Evolutionary conservation across 2,797 vertebrate genomes (phyloP), one percentile per base, ranked within the genome.

Genomic region (Yasuhikotakia modesta): DNA sequence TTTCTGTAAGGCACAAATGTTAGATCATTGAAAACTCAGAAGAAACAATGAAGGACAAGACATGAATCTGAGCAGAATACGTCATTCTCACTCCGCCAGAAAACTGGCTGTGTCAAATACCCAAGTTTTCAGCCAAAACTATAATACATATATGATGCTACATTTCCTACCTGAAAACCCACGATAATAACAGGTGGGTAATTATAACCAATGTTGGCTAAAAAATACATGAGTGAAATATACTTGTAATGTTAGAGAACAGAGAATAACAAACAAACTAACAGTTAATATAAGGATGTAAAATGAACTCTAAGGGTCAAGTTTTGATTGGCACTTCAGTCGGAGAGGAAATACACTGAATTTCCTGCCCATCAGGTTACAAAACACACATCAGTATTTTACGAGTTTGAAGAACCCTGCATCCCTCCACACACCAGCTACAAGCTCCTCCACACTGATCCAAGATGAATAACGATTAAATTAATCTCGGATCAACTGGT

Each of bases 1-100:
- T 87, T 85, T 85, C 89, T 89, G 88, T 87, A 89, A 92, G 92
- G 91, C 89, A 93, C 91, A 76, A 14, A 88, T 66, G 68, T 88
- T 84, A 81, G 80, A 82, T 81, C 53, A 48, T 81, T 80, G 82
- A 72, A 83, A 80, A 76, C 63, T 70, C 50, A 13, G 10, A 66
- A 11, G 13, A 69, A 74, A 75, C 67, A 70, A 86, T 83, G 79
- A 60, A 72, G 39, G 69, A 84, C 76, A 61, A 82, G 63, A 79
- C 48, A 16, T 8, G 50, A 35, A 58, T 80, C 79, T 86, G 74
- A 60, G 70, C 74, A 73, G 58, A 84, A 79, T 22, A 30, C 24
- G 63, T 48, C 27, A 30, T 70, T 64, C 71, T 46, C 71, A 32
- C 79, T 84, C 79, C 79, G 79, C 68, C 82, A 81, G 67, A 63